These are phyloP conservation scores for Galago senegalensis DNA, from an alignment of 2,797 vertebrate species.

Conservation along the genomic window DNA sequence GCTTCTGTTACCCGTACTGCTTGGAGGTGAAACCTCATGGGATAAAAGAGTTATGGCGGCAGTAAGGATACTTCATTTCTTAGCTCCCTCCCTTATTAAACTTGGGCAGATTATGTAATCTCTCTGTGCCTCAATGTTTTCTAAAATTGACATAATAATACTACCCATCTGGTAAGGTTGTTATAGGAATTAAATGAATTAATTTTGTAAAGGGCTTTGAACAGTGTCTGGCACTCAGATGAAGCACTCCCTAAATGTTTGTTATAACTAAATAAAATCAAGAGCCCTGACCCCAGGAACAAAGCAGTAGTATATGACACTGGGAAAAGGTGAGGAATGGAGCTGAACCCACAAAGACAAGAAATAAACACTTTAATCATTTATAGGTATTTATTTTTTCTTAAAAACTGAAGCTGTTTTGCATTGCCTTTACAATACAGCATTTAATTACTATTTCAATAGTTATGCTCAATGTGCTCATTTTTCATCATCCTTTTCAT, in stretches of 20 bases:
- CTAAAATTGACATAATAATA: slow-evolving; percentile 4
- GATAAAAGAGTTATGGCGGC: not conserved
- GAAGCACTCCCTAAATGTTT: not conserved
- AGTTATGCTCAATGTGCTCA: not conserved
- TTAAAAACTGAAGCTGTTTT: not conserved
- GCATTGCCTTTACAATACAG: not conserved
- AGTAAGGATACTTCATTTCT: not conserved
- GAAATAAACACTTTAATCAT: not conserved
- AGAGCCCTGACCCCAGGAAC: not conserved
- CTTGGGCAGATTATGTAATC: not conserved
- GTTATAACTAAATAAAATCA: not conserved
- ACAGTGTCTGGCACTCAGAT: not conserved
- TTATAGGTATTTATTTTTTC: not conserved
- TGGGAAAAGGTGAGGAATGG: not conserved
- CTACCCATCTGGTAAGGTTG: not conserved
- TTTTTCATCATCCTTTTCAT: slow-evolving; percentile 14
- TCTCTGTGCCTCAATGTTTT: not conserved
- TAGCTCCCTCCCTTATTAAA: not conserved
- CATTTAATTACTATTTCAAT: slow-evolving; percentile 18
- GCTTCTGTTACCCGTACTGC: not conserved
- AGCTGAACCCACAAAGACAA: not conserved
- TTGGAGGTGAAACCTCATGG: not conserved
- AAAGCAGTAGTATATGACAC: not conserved
- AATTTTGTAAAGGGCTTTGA: slow-evolving; percentile 28
- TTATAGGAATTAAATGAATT: not conserved